These are phyloP conservation scores for Psammodynastes pulverulentus DNA, from an alignment of 2,113 vertebrate genomes.

Conservation along the genomic window DNA sequence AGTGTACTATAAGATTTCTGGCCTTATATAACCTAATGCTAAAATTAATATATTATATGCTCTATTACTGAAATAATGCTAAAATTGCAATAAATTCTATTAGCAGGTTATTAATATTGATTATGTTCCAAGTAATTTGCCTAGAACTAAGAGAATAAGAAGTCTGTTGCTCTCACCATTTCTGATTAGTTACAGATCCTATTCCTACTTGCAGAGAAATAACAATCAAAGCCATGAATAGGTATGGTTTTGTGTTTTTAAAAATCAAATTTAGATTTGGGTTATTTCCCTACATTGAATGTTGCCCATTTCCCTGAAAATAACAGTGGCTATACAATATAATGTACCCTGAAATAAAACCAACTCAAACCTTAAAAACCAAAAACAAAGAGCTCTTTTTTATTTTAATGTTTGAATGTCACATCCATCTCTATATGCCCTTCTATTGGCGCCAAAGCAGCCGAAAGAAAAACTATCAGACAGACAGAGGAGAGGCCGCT, in stretches of 20 bases:
- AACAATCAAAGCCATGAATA: neutral
- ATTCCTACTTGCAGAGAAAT: neutral
- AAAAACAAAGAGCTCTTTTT: neutral
- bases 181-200: neutral
- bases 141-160: neutral
- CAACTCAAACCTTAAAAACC: neutral
- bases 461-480: neutral
- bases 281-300: neutral
- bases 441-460: neutral
- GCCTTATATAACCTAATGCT: neutral
- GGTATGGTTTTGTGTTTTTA: too few species aligned
- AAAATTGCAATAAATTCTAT: neutral
- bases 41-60: neutral
- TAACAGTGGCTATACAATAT: neutral
- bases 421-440: neutral
- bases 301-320: neutral
- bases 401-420: neutral
- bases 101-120: neutral
- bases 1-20: neutral
- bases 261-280: neutral
- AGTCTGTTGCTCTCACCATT: neutral
- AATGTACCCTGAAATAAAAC: neutral
- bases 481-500: neutral
- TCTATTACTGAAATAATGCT: neutral
- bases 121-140: neutral